Evolutionary conservation across 2,888 invertebrate genomes (phyloP).

Genomic region (Lithophane leautieri): DNA sequence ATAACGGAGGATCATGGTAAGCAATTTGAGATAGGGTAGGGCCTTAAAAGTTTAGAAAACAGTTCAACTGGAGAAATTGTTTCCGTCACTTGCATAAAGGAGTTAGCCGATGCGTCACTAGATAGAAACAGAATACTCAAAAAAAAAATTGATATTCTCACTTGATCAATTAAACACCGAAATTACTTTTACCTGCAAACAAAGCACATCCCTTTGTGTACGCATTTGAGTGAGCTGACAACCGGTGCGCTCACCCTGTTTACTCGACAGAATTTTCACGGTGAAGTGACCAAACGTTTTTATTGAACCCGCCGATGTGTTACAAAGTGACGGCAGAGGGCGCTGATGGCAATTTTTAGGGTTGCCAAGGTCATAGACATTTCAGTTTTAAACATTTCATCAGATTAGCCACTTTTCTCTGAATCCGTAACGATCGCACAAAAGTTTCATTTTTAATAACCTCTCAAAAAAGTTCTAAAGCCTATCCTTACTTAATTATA

Average conservation of each 20-base stretch:
- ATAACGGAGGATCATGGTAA: no score
- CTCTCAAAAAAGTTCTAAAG: not conserved
- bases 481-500: no score
- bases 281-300: constrained; percentile 36
- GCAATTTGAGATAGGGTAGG: no score
- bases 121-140: not conserved
- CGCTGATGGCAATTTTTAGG: not conserved
- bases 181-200: not conserved
- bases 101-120: not conserved
- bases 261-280: constrained; percentile 41
- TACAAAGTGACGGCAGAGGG: constrained; percentile 15
- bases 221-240: constrained; percentile 22
- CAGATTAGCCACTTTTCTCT: constrained; percentile 18
- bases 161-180: not conserved
- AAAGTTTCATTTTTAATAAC: constrained; percentile 16
- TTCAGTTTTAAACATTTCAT: not conserved
- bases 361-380: constrained; percentile 15
- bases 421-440: constrained; percentile 25
- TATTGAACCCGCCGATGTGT: constrained; percentile 47
- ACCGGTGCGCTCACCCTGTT: constrained; percentile 41
- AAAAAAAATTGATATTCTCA: not conserved
- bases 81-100: not conserved
- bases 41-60: not conserved
- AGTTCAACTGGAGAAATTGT: not conserved
- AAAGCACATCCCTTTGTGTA: constrained; percentile 44